These are phyloP conservation scores for Zonotrichia albicollis DNA, from an alignment of 2,797 vertebrate species.

Conservation along the genomic window DNA sequence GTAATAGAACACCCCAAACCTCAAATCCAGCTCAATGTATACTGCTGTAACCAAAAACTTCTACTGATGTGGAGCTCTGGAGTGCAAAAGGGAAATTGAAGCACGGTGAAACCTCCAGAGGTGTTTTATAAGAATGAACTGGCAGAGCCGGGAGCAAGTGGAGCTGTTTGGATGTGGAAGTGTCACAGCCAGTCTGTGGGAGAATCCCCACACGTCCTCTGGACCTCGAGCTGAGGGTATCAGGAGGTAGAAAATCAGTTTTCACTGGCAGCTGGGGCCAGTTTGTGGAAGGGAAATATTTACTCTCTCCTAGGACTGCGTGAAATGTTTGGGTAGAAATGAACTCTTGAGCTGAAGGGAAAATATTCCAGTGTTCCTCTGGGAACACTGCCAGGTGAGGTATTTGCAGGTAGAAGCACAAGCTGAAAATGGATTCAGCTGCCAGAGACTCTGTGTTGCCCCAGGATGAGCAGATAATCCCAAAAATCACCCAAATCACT, in stretches of 20 bases:
- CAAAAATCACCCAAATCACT: neutral
- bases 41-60: neutral
- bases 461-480: neutral
- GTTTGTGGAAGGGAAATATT: neutral
- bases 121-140: neutral
- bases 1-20: neutral
- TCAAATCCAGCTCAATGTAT: neutral
- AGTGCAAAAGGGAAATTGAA: neutral
- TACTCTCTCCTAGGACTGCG: neutral
- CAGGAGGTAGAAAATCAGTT: neutral
- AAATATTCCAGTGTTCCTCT: neutral
- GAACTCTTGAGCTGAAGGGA: neutral
- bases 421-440: neutral
- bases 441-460: neutral
- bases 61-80: neutral
- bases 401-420: neutral
- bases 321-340: neutral
- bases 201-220: neutral
- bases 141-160: neutral
- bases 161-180: neutral
- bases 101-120: neutral
- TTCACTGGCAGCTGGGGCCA: neutral
- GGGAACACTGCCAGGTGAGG: neutral
- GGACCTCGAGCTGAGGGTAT: neutral
- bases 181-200: neutral